A percentile compares a stretch with the other conserved stretches of the same genome.
These are phyloP conservation scores for Darevskia nairensis DNA, from an alignment of 2,797 vertebrate genomes.

Conservation along the genomic window DNA sequence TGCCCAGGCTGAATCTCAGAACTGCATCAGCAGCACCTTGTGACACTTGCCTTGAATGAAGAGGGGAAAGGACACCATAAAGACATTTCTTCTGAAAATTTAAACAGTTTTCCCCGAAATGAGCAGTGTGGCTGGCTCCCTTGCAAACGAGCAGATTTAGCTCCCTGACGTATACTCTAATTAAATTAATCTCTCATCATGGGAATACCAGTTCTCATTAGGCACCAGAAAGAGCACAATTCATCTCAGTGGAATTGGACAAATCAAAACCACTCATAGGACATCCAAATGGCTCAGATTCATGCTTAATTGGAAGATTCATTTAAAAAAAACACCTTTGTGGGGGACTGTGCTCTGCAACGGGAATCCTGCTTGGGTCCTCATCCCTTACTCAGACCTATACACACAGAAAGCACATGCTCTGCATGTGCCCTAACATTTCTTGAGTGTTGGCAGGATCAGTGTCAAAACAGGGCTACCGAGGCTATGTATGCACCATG, in stretches of 20 bases:
- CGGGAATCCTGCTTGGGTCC: background rate
- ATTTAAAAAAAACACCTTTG: background rate
- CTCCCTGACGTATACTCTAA: slow-evolving; percentile 36
- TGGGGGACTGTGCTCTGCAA: background rate
- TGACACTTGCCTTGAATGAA: slow-evolving; percentile 48
- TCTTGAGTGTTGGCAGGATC: background rate
- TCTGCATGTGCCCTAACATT: background rate
- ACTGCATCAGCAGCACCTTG: slow-evolving; percentile 47
- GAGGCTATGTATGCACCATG: too few relatives aligned
- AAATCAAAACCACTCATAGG: background rate
- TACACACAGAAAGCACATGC: background rate
- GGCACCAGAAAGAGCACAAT: slow-evolving; percentile 13
- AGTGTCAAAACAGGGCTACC: background rate
- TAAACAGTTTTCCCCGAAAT: slow-evolving; percentile 38
- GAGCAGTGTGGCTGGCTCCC: slow-evolving; percentile 47
- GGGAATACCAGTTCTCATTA: slow-evolving; percentile 56
- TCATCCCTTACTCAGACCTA: background rate
- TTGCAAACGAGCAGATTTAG: slow-evolving; percentile 57
- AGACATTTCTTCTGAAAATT: slow-evolving; percentile 51
- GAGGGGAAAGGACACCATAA: slow-evolving; percentile 49
- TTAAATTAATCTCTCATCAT: slow-evolving; percentile 53
- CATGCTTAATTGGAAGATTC: slow-evolving; percentile 14
- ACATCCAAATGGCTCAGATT: slow-evolving; percentile 21
- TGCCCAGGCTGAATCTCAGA: slow-evolving; percentile 47
- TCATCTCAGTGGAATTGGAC: background rate